phyloP scores from a whole-genome alignment of 2,797 vertebrate species.

The Pangasius mekongensis region DNA sequence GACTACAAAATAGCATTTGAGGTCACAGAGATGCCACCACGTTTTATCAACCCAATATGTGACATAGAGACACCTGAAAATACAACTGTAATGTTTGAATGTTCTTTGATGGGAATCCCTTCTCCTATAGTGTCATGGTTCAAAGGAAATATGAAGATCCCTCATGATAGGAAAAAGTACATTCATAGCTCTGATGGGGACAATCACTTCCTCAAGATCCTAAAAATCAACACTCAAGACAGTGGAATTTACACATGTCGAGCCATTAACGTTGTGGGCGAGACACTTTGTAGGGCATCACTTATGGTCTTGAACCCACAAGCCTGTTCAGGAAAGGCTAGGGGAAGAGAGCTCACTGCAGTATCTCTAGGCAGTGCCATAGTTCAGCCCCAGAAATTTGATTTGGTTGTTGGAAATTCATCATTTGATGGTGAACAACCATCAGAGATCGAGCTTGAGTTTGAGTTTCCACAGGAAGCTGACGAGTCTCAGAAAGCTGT shows the following conservation, averaged over 20 bases:
- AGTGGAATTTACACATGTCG: slow-evolving; percentile 86
- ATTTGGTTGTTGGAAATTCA: slow-evolving; percentile 80
- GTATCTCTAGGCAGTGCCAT: slow-evolving; percentile 70
- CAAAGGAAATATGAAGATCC: slow-evolving; percentile 83
- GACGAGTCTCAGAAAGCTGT: slow-evolving; percentile 83
- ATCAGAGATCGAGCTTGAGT: slow-evolving; percentile 87
- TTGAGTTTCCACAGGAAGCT: slow-evolving; percentile 80
- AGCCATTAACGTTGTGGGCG: slow-evolving; percentile 88
- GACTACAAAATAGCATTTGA: slow-evolving; percentile 94
- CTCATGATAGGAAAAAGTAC: slow-evolving; percentile 80
- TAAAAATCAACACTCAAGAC: slow-evolving; percentile 78
- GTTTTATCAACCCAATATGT: slow-evolving; percentile 88
- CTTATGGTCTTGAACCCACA: slow-evolving; percentile 78
- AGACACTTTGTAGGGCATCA: slow-evolving; percentile 86
- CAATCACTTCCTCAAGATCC: slow-evolving; percentile 87
- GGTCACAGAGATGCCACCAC: slow-evolving; percentile 94
- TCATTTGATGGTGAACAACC: slow-evolving; percentile 78
- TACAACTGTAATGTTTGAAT: slow-evolving; percentile 88
- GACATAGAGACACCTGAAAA: slow-evolving; percentile 85
- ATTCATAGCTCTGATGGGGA: slow-evolving; percentile 83
- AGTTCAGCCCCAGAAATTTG: slow-evolving; percentile 76
- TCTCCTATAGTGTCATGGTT: slow-evolving; percentile 91
- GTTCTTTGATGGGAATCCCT: slow-evolving; percentile 91
- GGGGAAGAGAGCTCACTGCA: slow-evolving; percentile 74
- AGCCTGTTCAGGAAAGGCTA: slow-evolving; percentile 67